These are phyloP conservation scores for Scaptomyza tumidula DNA, from an alignment of 2,888 invertebrate genomes.

Conservation along the genomic window DNA sequence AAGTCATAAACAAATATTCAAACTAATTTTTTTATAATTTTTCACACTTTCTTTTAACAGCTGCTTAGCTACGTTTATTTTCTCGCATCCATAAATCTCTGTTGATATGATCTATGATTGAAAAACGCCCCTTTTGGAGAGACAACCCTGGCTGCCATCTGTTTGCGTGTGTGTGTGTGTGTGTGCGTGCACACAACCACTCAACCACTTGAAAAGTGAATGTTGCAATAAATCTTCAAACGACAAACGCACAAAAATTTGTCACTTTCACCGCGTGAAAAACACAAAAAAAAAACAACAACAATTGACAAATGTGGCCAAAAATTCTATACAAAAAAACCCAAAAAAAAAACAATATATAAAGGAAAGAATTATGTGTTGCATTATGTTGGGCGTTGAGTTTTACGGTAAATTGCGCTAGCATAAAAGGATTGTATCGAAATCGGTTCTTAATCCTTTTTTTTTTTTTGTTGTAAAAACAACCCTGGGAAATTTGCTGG, in stretches of 20 bases:
- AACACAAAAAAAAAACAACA: constrained; percentile 14
- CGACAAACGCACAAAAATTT: constrained; percentile 49
- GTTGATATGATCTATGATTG: constrained; percentile 1
- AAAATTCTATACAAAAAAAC: constrained; percentile 54
- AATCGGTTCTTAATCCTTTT: constrained; percentile 62
- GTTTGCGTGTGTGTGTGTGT: neutral
- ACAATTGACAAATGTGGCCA: constrained; percentile 69
- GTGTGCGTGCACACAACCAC: neutral
- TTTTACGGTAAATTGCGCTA: constrained; percentile 72
- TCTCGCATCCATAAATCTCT: neutral
- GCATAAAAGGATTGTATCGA: constrained; percentile 51
- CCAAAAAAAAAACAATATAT: constrained; percentile 33
- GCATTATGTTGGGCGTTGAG: constrained; percentile 27
- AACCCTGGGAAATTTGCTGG: constrained; percentile 48
- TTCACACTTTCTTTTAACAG: neutral
- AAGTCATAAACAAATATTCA: too few relatives aligned
- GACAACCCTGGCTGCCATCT: neutral
- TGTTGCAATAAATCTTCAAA: constrained; percentile 1
- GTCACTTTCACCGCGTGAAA: constrained; percentile 68
- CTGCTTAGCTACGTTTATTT: neutral
- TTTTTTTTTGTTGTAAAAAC: constrained; percentile 12
- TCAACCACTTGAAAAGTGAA: constrained; percentile 2
- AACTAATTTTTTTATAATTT: too few relatives aligned
- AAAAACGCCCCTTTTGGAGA: neutral
- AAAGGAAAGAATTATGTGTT: constrained; percentile 8